Evolutionary conservation across 2,888 invertebrate genomes (phyloP), one percentile per base, ranked within the genome.

Genomic region (Microchrysa polita): DNA sequence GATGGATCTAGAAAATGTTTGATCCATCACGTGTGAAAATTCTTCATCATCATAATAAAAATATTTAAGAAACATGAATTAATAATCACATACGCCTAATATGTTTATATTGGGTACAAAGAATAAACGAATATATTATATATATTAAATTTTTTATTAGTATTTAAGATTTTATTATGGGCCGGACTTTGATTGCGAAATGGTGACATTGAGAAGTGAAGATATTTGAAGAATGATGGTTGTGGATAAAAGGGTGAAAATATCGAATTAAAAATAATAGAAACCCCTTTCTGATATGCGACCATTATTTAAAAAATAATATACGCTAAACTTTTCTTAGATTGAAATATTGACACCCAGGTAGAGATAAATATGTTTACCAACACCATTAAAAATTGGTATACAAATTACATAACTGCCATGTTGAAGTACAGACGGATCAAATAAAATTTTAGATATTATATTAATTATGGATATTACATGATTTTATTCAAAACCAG

Each of bases 361-460:
- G 7, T 34, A 34, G 27, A 7, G 27, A 34, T 34, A 34, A 34
- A 34, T 7, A 34, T 34, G 7, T 34, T 34, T 34, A 34, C 27
- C 27, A 34, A 34, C 7, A 5, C 16, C 2, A 7, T 4, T 48
- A 48, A 48, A 48, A 48, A 48, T n/a, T n/a, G n/a, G n/a, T n/a
- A n/a, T n/a, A n/a, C n/a, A 48, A 48, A 48, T 48, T n/a, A 48
- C 48, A 10, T 48, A 48, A 48, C 48, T 48, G 48, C 48, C 48
- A 48, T 48, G 48, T 48, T 48, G 2, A n/a, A 48, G 16, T n/a
- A 48, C 48, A 48, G 48, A 7, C 48, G 48, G 48, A 48, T 48
- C 48, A 48, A 48, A 48, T 48, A 48, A 48, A 48, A 48, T 48
- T 48, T 48, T 48, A 48, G 48, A 48, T 48, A 48, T 48, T 48